Evolutionary conservation across 2,113 vertebrate species (phyloP), one percentile per base, ranked within the genome.

Genomic region (Nestor notabilis): DNA sequence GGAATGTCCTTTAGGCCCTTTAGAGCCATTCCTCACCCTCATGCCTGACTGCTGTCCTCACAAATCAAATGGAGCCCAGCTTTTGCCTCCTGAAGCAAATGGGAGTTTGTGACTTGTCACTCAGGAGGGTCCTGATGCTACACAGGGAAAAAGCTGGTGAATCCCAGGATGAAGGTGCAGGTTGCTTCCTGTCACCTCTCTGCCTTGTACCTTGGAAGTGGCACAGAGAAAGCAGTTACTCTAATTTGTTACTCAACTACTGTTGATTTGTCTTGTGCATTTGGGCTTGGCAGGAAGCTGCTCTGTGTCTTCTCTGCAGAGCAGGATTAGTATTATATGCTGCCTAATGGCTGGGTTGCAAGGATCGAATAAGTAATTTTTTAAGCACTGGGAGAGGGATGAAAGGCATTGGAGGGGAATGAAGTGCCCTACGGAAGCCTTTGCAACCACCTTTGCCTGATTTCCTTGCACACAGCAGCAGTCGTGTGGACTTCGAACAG

Each of bases 141-240:
- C 55, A 11, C 0, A 0, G 25, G 4, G 3, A 81, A 6, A 39
- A 43, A 79, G 23, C 8, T 2, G 3, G 13, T 0, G 1, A 77
- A n/a, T 80, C 35, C 29, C 17, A n/a, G 39, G 10, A 79, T 41
- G 19, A 83, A 19, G 13, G 41, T 13, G 27, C 12, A 31, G 52
- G 39, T 50, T 58, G 37, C 33, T 15, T 24, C 0, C 0, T 41
- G 39, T 58, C 64, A 24, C 15, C 13, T 9, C 50, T 44, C 63
- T 66, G 37, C 37, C 21, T 8, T n/a, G 29, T 39, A 55, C 60
- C 47, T 87, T 58, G 52, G 44, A 72, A 72, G 16, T 2, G 5
- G 53, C 10, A 8, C 1, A 16, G 43, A 37, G 44, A 37, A 47
- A 77, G 17, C 27, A 53, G 14, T 65, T 63, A 21, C 49, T 79